Percentiles rank a stretch among this genome's conserved stretches.
phyloP scores from a whole-genome alignment of 2,888 invertebrate species.

The Epistrophe eligans region DNA sequence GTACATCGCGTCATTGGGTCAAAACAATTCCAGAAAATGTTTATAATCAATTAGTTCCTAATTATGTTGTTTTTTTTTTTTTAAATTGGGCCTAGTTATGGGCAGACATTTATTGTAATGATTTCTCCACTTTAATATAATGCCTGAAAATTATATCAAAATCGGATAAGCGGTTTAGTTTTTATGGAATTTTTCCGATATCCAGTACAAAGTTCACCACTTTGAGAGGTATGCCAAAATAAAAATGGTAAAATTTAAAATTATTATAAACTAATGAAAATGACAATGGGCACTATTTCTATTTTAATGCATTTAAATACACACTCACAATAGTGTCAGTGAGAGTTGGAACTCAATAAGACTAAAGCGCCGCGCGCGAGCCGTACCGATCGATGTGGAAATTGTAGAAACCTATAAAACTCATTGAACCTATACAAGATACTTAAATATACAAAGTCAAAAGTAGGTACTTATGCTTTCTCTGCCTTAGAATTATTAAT shows the following conservation, averaged over 20 bases:
- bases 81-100: too few relatives aligned
- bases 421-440: constrained; percentile 15
- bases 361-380: neutral
- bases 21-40: too few relatives aligned
- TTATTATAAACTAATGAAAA: neutral
- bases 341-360: neutral
- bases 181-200: too few relatives aligned
- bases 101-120: too few relatives aligned
- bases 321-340: constrained; percentile 4
- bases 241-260: neutral
- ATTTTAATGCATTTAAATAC: neutral
- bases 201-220: too few relatives aligned
- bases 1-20: too few relatives aligned
- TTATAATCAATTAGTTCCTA: too few relatives aligned
- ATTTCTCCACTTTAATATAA: too few relatives aligned
- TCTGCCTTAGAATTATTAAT: constrained; percentile 1
- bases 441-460: neutral
- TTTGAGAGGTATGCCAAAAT: neutral
- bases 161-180: too few relatives aligned
- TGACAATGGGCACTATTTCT: neutral
- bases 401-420: constrained; percentile 10
- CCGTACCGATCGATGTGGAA: neutral
- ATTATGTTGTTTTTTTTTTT: too few relatives aligned
- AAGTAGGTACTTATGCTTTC: constrained; percentile 45
- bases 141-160: too few relatives aligned